Evolutionary conservation across 2,113 vertebrate species (phyloP).

Genomic region (Struthidea cinerea): DNA sequence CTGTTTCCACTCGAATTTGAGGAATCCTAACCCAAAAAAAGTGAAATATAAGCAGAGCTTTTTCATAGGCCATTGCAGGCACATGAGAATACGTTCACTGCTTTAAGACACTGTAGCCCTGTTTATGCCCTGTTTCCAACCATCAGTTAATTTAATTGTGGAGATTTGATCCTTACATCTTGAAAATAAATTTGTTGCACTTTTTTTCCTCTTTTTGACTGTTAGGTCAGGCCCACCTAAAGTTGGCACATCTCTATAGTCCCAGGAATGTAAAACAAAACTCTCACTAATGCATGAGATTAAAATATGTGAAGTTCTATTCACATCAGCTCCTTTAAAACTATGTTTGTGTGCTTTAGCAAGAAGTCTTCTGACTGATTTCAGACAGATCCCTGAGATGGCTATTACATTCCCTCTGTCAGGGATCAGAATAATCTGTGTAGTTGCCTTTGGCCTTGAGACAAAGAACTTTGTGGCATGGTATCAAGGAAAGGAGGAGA

Average conservation of each 20-base stretch:
- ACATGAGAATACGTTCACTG: not conserved
- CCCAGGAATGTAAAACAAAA: not conserved
- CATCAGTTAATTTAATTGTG: not conserved
- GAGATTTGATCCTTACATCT: not conserved
- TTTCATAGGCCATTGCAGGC: not conserved
- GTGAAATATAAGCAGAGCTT: not conserved
- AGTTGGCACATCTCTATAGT: not conserved
- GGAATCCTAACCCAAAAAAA: not conserved
- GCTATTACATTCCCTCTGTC: not conserved
- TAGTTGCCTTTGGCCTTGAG: slow-evolving; percentile 57
- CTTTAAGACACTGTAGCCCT: not conserved
- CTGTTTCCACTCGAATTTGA: not conserved
- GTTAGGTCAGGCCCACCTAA: not conserved
- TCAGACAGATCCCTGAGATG: not conserved
- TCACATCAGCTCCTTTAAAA: not conserved
- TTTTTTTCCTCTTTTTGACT: not conserved
- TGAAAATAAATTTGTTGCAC: not conserved
- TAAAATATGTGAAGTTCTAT: not conserved
- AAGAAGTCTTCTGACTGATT: not conserved
- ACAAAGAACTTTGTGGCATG: slow-evolving; percentile 30
- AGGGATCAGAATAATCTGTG: not conserved
- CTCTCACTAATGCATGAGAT: not conserved
- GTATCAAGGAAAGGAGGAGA: slow-evolving; percentile 9
- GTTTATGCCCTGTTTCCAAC: not conserved
- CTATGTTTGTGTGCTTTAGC: not conserved